These are phyloP conservation scores for Thalpophila matura DNA, from an alignment of 2,888 invertebrate genomes.

Conservation along the genomic window DNA sequence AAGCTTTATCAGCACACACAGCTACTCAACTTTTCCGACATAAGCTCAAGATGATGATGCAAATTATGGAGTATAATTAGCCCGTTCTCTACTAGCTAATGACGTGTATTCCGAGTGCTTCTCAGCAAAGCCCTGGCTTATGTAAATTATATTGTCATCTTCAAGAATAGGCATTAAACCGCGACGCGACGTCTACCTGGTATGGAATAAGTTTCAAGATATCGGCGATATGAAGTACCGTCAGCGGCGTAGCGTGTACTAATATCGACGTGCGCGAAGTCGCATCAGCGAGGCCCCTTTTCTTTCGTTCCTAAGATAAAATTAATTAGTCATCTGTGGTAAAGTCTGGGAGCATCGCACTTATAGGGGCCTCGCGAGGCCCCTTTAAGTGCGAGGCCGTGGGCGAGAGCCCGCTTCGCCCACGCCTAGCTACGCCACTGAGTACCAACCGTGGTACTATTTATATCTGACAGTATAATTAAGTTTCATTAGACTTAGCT, in stretches of 20 bases:
- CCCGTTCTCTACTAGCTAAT: conserved; percentile 36
- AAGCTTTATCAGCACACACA: background rate
- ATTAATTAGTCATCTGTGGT: too few species aligned
- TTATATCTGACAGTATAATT: too few species aligned
- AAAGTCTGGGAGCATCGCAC: too few species aligned
- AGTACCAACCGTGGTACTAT: too few species aligned
- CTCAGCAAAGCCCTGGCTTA: conserved; percentile 74
- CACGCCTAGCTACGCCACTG: too few species aligned
- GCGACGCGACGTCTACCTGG: conserved; percentile 61
- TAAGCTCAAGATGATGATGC: conserved; percentile 54
- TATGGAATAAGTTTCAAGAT: conserved; percentile 26
- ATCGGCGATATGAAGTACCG: background rate
- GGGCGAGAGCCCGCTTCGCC: too few species aligned
- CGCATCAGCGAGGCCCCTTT: too few species aligned
- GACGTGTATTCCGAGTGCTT: conserved; percentile 63
- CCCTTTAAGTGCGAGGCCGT: too few species aligned
- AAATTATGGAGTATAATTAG: conserved; percentile 58
- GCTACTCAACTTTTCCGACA: conserved; percentile 5
- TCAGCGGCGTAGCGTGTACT: rapidly evolving
- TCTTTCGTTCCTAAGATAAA: too few species aligned
- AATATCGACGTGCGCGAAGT: background rate
- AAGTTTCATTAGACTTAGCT: too few species aligned
- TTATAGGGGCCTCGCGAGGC: too few species aligned
- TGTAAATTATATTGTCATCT: conserved; percentile 83
- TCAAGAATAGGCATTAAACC: conserved; percentile 79